A percentile compares a stretch with the other conserved stretches of the same genome.
phyloP scores from a whole-genome alignment of 2,888 invertebrate species.

The Scrobipalpa atriplicella region DNA sequence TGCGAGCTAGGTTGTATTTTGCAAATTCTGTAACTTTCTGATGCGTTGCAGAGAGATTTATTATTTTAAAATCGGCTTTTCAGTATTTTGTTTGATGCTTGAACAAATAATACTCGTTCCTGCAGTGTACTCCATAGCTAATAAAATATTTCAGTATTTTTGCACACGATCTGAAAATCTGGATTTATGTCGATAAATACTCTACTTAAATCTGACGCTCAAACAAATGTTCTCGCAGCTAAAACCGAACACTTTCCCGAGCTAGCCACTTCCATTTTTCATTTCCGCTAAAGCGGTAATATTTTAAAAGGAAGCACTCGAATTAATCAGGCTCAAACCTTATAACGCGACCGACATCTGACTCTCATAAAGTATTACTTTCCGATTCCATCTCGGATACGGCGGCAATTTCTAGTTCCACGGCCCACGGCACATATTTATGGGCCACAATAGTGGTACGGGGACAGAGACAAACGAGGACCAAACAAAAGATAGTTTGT shows the following conservation, averaged over 20 bases:
- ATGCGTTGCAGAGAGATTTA: background rate
- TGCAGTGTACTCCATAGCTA: too few species aligned
- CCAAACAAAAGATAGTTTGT: constrained; percentile 61
- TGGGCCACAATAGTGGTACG: constrained; percentile 55
- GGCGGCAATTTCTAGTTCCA: constrained; percentile 53
- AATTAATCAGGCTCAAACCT: constrained; percentile 26
- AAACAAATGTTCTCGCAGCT: background rate
- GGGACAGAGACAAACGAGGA: constrained; percentile 64
- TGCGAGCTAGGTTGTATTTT: background rate
- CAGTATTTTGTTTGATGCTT: too few species aligned
- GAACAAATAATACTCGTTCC: too few species aligned
- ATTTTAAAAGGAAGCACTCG: constrained; percentile 11
- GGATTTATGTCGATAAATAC: background rate
- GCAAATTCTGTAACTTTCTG: background rate
- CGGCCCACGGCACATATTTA: constrained; percentile 59
- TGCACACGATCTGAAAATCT: background rate
- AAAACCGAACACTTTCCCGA: constrained; percentile 8
- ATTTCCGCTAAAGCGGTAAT: constrained; percentile 18
- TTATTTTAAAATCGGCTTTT: too few species aligned
- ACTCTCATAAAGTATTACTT: constrained; percentile 24
- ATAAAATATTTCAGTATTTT: background rate
- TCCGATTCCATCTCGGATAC: constrained; percentile 40
- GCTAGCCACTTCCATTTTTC: constrained; percentile 1
- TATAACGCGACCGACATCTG: constrained; percentile 19
- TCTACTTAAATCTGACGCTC: constrained; percentile 1